Base-by-base conservation (phyloP, 2,888 invertebrate species). In the Podabrus alpinus region DNA sequence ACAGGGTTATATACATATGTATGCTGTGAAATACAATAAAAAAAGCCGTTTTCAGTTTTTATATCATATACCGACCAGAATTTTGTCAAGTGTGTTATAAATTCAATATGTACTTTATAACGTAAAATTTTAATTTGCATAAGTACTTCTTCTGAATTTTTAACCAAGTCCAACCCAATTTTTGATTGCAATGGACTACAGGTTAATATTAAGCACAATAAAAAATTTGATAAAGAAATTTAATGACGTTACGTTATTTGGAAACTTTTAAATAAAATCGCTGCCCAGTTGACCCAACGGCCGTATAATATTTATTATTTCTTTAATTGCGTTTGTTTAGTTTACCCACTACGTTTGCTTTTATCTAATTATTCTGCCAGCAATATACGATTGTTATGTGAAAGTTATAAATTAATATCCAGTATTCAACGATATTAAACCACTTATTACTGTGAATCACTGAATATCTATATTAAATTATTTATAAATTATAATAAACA, bases 61-160 rank as follows among this genome's bases (percentile, higher is more conserved):
- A n/a, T 64, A 64, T 64, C 21, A 21, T 64, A 64, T 64, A n/a
- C 19, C 45, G 45, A 45, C n/a, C 19, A 64, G 17, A 21, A 64
- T 64, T 64, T 64, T 64, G 62, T 21, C 62, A 64, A 64, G 62
- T 64, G 21, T 17, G 62, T 64, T 21, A 64, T 64, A 64, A 64
- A 64, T 64, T 64, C 62, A 15, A 19, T 64, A 64, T 21, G 17
- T 64, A 19, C n/a, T 62, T 19, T 64, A 64, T 17, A 64, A 64
- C n/a, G 19, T 64, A 5, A 7, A 21, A 19, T 64, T 13, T 64
- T 19, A n/a, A 64, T 21, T 64, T 64, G 19, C 15, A 19, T 64
- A 16, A 17, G 19, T 45, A 45, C 5, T 45, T 45, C 45, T 45
- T 24, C 9, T 9, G 5, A 5, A 45, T 45, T n/a, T 45, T 9